Evolutionary conservation across 2,113 vertebrate species (phyloP).

Genomic region (Morone saxatilis): DNA sequence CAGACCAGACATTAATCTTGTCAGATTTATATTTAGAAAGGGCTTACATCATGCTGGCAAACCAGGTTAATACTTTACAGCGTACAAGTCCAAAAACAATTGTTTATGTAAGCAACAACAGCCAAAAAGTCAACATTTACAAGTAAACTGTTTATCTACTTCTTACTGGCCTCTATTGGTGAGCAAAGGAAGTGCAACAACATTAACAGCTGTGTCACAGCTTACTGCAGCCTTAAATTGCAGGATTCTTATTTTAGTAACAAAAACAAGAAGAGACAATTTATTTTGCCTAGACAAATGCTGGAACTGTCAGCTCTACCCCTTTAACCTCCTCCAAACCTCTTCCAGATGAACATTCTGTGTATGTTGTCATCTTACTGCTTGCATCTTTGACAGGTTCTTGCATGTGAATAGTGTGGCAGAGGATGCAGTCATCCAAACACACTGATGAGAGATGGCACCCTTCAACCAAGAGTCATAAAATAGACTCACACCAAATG

Average conservation of each 20-base stretch:
- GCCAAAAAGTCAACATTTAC: slow-evolving; percentile 34
- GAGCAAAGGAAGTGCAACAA: slow-evolving; percentile 23
- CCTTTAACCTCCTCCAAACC: neutral
- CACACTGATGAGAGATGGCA: slow-evolving; percentile 18
- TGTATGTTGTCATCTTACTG: neutral
- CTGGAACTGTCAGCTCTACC: neutral
- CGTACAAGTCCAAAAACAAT: slow-evolving; percentile 14
- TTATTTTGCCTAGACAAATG: neutral
- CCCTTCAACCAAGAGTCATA: slow-evolving; percentile 40
- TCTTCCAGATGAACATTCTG: neutral
- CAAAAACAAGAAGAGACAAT: neutral
- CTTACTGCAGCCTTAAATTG: neutral
- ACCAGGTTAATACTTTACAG: slow-evolving; percentile 56
- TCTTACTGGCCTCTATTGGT: slow-evolving; percentile 19
- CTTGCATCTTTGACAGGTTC: neutral
- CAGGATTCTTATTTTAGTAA: neutral
- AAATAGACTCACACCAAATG: slow-evolving; percentile 9
- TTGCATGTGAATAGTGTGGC: neutral
- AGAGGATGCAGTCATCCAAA: slow-evolving; percentile 4
- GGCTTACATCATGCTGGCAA: slow-evolving; percentile 65
- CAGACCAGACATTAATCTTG: slow-evolving; percentile 65
- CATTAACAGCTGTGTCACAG: neutral
- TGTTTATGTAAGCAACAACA: slow-evolving; percentile 49
- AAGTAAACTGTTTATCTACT: neutral
- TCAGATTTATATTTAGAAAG: slow-evolving; percentile 75